phyloP scores from a whole-genome alignment of 2,888 invertebrate genomes.

The Timandra comae region DNA sequence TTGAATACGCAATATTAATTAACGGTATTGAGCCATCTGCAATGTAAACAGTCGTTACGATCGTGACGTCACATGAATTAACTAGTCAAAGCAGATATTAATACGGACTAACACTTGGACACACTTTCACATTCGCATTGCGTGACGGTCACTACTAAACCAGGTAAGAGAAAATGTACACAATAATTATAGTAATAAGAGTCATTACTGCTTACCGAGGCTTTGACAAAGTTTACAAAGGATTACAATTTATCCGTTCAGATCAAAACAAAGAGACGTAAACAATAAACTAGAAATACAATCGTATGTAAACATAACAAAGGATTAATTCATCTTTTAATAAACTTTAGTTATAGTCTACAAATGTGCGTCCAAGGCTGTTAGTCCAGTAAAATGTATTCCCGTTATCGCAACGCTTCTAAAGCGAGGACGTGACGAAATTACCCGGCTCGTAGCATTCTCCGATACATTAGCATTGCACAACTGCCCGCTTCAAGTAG shows the following conservation, averaged over 20 bases:
- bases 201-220: too few relatives aligned
- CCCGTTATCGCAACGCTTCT: conserved; percentile 22
- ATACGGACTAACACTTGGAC: conserved; percentile 25
- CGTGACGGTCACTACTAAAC: conserved; percentile 46
- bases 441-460: conserved; percentile 34
- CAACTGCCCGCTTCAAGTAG: conserved; percentile 52
- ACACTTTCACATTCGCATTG: conserved; percentile 56
- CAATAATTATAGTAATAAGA: conserved; percentile 11
- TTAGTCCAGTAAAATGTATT: conserved; percentile 24
- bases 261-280: conserved; percentile 14
- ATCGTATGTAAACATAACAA: conserved; percentile 10
- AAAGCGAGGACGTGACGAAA: conserved; percentile 38
- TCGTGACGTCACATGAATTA: conserved; percentile 15
- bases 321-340: too few relatives aligned
- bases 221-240: too few relatives aligned
- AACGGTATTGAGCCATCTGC: conserved; percentile 4
- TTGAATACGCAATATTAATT: too few relatives aligned
- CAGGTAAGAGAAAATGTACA: conserved; percentile 15
- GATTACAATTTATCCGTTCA: conserved; percentile 12
- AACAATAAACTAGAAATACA: conserved; percentile 7
- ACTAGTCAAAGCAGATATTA: conserved; percentile 4
- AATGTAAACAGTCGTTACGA: conserved; percentile 2
- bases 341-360: too few relatives aligned
- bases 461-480: conserved; percentile 45
- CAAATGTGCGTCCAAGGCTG: conserved; percentile 27